phyloP scores from a whole-genome alignment of 2,113 vertebrate genomes.

The Panurus biarmicus region DNA sequence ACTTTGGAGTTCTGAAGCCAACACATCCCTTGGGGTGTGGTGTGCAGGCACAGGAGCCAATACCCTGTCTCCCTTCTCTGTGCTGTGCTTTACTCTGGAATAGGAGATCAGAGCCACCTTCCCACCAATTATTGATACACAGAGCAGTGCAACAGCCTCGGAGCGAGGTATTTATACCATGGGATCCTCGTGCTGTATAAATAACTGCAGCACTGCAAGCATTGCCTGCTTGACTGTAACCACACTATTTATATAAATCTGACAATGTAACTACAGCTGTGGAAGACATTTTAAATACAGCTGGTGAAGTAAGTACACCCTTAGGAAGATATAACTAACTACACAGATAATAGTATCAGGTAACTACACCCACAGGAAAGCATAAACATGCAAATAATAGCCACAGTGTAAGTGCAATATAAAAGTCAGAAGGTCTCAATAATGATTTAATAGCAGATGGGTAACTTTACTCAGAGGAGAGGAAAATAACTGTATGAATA shows the following conservation, averaged over 20 bases:
- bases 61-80: background rate
- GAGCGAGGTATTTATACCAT: background rate
- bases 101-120: background rate
- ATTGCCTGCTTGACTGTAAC: background rate
- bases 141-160: background rate
- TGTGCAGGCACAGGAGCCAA: background rate
- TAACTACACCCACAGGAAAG: conserved; percentile 15
- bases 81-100: background rate
- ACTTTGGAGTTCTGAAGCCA: background rate
- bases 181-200: background rate
- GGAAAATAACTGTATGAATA: background rate
- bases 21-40: too few relatives aligned
- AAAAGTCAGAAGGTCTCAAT: conserved; percentile 1
- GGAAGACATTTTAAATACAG: conserved; percentile 22
- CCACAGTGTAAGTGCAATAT: background rate
- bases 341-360: conserved; percentile 18
- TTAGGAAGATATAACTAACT: conserved; percentile 30
- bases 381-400: conserved; percentile 39
- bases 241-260: background rate
- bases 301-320: background rate
- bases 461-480: background rate
- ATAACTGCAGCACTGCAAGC: background rate
- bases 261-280: background rate
- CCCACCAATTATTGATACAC: background rate
- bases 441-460: background rate